These are phyloP conservation scores for Amorpha juglandis DNA, from an alignment of 2,888 invertebrate genomes.

Conservation along the genomic window DNA sequence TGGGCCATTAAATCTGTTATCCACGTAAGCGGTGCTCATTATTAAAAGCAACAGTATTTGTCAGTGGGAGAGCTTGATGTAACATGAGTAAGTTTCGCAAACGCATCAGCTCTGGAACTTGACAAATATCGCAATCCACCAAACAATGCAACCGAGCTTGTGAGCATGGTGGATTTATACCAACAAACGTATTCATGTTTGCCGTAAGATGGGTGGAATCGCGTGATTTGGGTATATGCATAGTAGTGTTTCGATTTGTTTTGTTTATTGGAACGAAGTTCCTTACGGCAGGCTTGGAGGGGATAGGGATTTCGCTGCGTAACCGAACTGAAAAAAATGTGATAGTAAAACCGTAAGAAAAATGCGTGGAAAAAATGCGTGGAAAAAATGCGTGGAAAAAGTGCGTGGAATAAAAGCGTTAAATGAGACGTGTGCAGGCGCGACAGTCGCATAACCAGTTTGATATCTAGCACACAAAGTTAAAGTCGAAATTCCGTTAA, in stretches of 20 bases:
- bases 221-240: conserved; percentile 31
- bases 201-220: conserved; percentile 42
- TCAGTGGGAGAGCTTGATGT: conserved; percentile 59
- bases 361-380: too few species aligned
- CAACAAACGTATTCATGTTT: conserved; percentile 45
- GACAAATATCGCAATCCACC: conserved; percentile 76
- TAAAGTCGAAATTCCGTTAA: too few species aligned
- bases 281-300: too few species aligned
- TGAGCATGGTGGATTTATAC: conserved; percentile 53
- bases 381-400: too few species aligned
- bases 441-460: too few species aligned
- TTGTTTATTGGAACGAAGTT: too few species aligned
- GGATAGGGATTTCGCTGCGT: too few species aligned
- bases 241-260: background rate
- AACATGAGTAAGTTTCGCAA: conserved; percentile 64
- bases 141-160: conserved; percentile 70
- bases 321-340: too few species aligned
- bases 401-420: too few species aligned
- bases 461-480: too few species aligned
- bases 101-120: conserved; percentile 46
- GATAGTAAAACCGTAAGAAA: too few species aligned
- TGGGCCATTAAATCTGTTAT: conserved; percentile 50
- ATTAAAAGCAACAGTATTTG: conserved; percentile 61
- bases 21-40: conserved; percentile 56
- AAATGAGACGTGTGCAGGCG: too few species aligned